Conservation (phyloP, 2,797 vertebrate species). For the Lycodopsis pacificus region DNA sequence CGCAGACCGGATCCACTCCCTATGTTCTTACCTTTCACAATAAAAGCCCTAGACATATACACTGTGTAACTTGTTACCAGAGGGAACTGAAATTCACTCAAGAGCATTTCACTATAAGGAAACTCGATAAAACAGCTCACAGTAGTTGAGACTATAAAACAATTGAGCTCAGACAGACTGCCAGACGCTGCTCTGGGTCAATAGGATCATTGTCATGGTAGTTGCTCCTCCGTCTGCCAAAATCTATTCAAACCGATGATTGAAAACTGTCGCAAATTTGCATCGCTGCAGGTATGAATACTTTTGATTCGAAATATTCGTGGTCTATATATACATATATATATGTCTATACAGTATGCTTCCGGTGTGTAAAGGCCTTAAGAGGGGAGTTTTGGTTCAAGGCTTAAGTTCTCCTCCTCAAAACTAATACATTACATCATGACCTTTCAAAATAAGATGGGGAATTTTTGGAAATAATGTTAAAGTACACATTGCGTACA, state of each 20-base stretch:
- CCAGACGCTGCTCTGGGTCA: not conserved
- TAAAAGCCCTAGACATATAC: not conserved
- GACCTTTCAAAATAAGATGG: not conserved
- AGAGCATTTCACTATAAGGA: not conserved
- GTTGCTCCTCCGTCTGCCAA: not conserved
- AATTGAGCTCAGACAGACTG: not conserved
- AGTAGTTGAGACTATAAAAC: not conserved
- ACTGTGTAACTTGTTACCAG: not conserved
- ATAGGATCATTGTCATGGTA: not conserved
- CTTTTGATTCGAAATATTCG: not conserved
- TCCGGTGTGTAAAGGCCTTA: too few species aligned
- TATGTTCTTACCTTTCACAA: not conserved
- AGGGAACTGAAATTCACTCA: not conserved
- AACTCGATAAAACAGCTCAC: not conserved
- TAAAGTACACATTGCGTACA: too few species aligned
- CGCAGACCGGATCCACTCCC: not conserved
- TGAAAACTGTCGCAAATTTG: too few species aligned
- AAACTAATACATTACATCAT: slow-evolving; percentile 1
- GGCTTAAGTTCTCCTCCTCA: not conserved
- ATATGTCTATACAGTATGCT: too few species aligned
- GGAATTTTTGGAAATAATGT: too few species aligned
- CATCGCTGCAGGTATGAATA: too few species aligned
- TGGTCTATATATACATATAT: not conserved
- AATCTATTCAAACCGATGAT: too few species aligned
- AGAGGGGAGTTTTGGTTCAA: not conserved